phyloP scores from a whole-genome alignment of 2,797 vertebrate species.

The Leptoclinus maculatus region DNA sequence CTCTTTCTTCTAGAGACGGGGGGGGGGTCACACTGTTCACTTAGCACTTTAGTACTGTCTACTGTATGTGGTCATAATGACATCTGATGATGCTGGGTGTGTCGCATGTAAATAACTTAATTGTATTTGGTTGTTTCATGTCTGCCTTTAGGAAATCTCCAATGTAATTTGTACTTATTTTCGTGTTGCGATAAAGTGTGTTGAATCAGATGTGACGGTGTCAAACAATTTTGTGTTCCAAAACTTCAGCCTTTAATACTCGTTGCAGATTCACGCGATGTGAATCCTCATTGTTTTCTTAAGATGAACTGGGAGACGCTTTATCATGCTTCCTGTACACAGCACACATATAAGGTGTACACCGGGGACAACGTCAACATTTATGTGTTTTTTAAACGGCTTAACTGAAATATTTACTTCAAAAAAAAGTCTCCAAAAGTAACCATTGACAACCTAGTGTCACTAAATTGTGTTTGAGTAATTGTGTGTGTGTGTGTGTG shows the following conservation, averaged over 20 bases:
- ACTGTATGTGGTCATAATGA: slow-evolving; percentile 5
- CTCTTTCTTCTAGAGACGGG: neutral
- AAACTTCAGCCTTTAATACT: slow-evolving; percentile 33
- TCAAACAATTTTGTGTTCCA: slow-evolving; percentile 27
- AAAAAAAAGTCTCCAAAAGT: neutral
- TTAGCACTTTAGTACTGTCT: slow-evolving; percentile 41
- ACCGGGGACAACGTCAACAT: neutral
- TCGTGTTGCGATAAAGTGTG: neutral
- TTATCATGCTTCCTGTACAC: slow-evolving; percentile 9
- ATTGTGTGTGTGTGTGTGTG: slow-evolving; percentile 1
- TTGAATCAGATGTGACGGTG: slow-evolving; percentile 5
- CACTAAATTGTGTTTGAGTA: neutral
- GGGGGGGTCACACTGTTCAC: slow-evolving; percentile 15
- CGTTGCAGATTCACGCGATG: slow-evolving; percentile 17
- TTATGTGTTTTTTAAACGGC: slow-evolving; percentile 11
- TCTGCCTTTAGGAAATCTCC: neutral
- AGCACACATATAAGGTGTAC: neutral
- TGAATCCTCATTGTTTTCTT: slow-evolving; percentile 8
- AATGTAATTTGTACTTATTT: slow-evolving; percentile 8
- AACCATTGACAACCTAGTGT: neutral
- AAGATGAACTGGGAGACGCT: slow-evolving; percentile 27
- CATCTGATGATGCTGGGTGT: slow-evolving; percentile 1
- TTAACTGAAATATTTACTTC: slow-evolving; percentile 11
- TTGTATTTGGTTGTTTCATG: slow-evolving; percentile 2
- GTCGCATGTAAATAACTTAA: slow-evolving; percentile 4